A percentile compares a stretch with the other conserved stretches of the same genome.
phyloP scores from a whole-genome alignment of 2,113 vertebrate species.

The Raja brachyura region DNA sequence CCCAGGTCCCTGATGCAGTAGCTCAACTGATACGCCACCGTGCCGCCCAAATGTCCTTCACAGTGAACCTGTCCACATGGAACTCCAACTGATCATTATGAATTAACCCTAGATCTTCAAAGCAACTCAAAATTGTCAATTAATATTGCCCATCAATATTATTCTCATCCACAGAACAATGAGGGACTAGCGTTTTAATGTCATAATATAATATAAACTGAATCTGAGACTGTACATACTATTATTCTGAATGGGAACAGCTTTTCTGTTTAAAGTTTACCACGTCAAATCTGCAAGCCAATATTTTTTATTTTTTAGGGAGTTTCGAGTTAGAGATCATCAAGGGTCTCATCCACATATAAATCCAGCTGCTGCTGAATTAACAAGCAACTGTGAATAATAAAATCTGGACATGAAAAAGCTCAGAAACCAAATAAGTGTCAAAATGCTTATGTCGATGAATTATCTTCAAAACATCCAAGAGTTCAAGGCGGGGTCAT shows the following conservation, averaged over 20 bases:
- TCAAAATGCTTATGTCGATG: background rate
- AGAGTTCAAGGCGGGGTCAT: background rate
- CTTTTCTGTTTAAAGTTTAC: background rate
- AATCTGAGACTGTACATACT: background rate
- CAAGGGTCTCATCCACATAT: background rate
- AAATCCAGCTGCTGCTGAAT: background rate
- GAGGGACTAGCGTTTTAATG: background rate
- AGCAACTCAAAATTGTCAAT: background rate
- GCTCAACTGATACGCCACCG: too few relatives aligned
- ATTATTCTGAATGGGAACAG: background rate
- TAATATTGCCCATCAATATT: background rate
- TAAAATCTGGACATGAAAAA: background rate
- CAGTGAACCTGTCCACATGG: background rate
- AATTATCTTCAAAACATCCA: background rate
- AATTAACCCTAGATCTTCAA: background rate
- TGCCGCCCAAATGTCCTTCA: background rate
- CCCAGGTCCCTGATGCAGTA: too few relatives aligned
- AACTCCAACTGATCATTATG: background rate
- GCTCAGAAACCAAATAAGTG: too few relatives aligned
- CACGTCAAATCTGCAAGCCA: background rate
- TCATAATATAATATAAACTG: background rate
- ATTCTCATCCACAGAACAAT: background rate
- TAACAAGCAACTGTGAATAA: background rate
- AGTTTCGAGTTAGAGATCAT: background rate
- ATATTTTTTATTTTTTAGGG: background rate